These are phyloP conservation scores for Spialia ferax DNA, from an alignment of 2,888 invertebrate species.

Conservation along the genomic window DNA sequence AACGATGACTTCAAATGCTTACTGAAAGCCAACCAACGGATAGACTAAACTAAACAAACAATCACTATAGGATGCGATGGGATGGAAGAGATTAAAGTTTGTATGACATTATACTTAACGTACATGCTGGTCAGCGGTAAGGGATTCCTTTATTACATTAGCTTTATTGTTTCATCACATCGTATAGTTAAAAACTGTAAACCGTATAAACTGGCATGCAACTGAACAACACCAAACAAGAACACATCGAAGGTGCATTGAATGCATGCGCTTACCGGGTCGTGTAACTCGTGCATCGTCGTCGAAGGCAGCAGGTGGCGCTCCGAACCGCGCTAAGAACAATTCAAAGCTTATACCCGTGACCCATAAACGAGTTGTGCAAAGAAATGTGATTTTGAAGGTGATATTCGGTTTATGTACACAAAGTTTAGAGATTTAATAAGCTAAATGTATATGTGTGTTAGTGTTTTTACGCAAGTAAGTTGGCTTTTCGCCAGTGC, in stretches of 20 bases:
- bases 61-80: conserved; percentile 40
- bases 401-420: conserved; percentile 15
- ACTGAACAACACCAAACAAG: conserved; percentile 39
- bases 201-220: conserved; percentile 36
- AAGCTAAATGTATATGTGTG: conserved; percentile 30
- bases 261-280: conserved; percentile 80
- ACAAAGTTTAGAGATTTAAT: conserved; percentile 27
- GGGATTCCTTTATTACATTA: conserved; percentile 7
- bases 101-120: conserved; percentile 2
- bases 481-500: conserved; percentile 34
- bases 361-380: conserved; percentile 24
- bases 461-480: conserved; percentile 25
- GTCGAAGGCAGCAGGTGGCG: conserved; percentile 85
- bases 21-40: conserved; percentile 35
- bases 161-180: conserved; percentile 32
- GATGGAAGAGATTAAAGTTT: conserved; percentile 14
- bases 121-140: conserved; percentile 31
- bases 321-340: conserved; percentile 81
- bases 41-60: conserved; percentile 56
- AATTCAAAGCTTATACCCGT: conserved; percentile 45
- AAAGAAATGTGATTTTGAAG: conserved; percentile 24
- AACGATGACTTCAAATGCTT: conserved; percentile 37
- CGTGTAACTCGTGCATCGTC: conserved; percentile 87
- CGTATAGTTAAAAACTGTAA: conserved; percentile 27
- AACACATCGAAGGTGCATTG: conserved; percentile 32